Evolutionary conservation across 2,888 invertebrate species (phyloP).

Genomic region (Diploptera punctata): DNA sequence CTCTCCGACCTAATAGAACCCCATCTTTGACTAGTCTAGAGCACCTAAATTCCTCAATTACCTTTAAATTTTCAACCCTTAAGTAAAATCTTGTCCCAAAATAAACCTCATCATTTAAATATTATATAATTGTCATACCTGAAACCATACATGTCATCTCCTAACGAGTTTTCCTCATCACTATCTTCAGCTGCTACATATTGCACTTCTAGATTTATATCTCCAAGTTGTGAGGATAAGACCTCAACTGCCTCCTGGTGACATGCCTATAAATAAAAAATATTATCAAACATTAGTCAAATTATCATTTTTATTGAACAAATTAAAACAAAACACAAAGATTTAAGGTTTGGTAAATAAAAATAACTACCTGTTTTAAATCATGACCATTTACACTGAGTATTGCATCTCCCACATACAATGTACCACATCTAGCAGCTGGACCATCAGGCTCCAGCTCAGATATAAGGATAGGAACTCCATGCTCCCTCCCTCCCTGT

Average conservation of each 20-base stretch:
- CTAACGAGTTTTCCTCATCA: constrained; percentile 70
- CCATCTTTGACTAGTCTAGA: no score
- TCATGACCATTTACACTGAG: constrained; percentile 81
- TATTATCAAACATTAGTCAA: no score
- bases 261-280: constrained; percentile 61
- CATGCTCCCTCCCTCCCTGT: constrained; percentile 86
- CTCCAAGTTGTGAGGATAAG: constrained; percentile 77
- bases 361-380: constrained; percentile 66
- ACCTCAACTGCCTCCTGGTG: constrained; percentile 84
- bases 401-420: constrained; percentile 86
- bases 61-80: no score
- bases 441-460: constrained; percentile 81
- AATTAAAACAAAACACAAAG: no score
- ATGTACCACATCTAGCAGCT: constrained; percentile 72
- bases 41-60: no score
- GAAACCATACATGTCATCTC: constrained; percentile 62
- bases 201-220: constrained; percentile 78
- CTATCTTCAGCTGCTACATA: constrained; percentile 68
- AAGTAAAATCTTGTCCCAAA: no score
- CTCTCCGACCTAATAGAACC: no score
- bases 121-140: constrained; percentile 51
- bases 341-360: neutral
- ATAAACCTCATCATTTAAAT: no score
- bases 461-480: constrained; percentile 84
- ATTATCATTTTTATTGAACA: no score